These are phyloP conservation scores for Erebia palarica DNA, from an alignment of 2,888 invertebrate genomes.

Conservation along the genomic window DNA sequence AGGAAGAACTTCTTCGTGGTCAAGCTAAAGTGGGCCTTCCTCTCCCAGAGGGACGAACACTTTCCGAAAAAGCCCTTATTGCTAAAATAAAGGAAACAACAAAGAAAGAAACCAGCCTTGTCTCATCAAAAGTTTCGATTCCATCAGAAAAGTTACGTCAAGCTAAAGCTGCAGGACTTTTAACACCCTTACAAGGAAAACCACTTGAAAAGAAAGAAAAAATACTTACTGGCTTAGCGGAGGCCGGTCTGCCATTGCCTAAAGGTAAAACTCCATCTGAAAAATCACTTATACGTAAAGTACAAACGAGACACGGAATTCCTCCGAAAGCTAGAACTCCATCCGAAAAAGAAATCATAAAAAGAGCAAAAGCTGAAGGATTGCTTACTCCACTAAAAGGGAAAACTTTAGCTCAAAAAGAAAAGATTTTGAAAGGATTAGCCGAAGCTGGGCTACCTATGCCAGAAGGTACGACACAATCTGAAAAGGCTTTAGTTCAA, in stretches of 20 bases:
- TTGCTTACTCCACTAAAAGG: slow-evolving; percentile 41
- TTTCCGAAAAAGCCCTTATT: slow-evolving; percentile 48
- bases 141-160: slow-evolving; percentile 43
- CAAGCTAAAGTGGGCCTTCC: slow-evolving; percentile 45
- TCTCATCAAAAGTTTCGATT: slow-evolving; percentile 38
- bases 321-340: slow-evolving; percentile 47
- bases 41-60: slow-evolving; percentile 47
- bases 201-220: slow-evolving; percentile 44
- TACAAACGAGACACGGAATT: slow-evolving; percentile 45
- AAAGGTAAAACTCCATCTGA: slow-evolving; percentile 46
- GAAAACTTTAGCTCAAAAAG: slow-evolving; percentile 47
- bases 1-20: slow-evolving; percentile 45
- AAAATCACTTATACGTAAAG: slow-evolving; percentile 41
- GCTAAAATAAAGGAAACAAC: slow-evolving; percentile 46
- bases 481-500: slow-evolving; percentile 52
- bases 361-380: slow-evolving; percentile 37
- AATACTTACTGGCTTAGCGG: slow-evolving; percentile 42
- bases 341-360: slow-evolving; percentile 35
- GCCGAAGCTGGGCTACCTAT: slow-evolving; percentile 53
- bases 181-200: slow-evolving; percentile 47
- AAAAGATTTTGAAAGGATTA: slow-evolving; percentile 53
- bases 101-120: slow-evolving; percentile 20
- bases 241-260: slow-evolving; percentile 42
- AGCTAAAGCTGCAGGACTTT: slow-evolving; percentile 45
- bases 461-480: slow-evolving; percentile 54